Conservation (phyloP, 2,113 vertebrate genomes). For the Urocolius indicus region DNA sequence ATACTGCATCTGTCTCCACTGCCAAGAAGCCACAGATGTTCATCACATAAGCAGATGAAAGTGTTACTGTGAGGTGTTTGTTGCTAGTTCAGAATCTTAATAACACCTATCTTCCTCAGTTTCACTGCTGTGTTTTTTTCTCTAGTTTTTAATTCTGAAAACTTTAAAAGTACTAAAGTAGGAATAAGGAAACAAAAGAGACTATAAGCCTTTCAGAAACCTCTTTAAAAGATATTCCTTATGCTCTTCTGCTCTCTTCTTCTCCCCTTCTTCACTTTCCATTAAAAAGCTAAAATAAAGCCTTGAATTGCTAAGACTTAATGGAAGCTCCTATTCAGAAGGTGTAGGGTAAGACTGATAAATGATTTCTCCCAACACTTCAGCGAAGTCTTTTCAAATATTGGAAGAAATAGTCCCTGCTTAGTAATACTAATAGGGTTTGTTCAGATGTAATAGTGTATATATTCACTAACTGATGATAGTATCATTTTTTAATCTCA, state of each 20-base stretch:
- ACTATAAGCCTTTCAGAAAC: neutral
- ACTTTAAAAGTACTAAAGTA: neutral
- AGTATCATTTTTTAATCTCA: neutral
- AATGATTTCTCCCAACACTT: neutral
- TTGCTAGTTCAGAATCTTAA: neutral
- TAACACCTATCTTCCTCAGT: neutral
- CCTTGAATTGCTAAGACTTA: neutral
- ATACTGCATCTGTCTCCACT: neutral
- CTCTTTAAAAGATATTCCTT: neutral
- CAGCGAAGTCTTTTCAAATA: neutral
- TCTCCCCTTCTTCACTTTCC: neutral
- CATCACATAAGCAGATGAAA: neutral
- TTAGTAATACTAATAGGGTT: neutral
- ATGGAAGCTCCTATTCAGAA: neutral
- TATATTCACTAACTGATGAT: neutral
- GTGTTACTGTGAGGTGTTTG: neutral
- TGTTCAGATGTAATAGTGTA: neutral
- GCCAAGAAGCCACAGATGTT: neutral
- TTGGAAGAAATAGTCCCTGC: neutral
- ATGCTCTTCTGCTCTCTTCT: neutral
- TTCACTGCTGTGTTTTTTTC: neutral
- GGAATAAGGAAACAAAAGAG: neutral
- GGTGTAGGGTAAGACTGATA: neutral
- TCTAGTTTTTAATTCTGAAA: neutral
- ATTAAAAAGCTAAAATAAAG: neutral